Base-by-base conservation (phyloP, 2,797 vertebrate genomes). In the Pseudochirops cupreus region DNA sequence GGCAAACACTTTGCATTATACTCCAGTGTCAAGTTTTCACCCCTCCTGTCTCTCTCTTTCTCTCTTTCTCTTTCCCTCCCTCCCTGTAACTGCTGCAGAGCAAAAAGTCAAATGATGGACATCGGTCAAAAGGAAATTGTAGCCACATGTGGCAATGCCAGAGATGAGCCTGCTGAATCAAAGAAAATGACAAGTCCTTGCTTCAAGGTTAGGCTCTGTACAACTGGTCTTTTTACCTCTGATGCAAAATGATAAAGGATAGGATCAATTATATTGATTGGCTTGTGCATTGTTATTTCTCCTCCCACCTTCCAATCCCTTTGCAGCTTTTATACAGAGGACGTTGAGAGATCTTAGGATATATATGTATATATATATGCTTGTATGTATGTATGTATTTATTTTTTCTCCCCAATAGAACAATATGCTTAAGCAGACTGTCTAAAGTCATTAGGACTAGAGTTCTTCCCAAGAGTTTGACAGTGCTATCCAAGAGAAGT, bases 141-240 rank as follows among this genome's bases (percentile, higher is more conserved):
- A 91, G 95, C 98, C 95, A 98, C 98, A 96, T 98, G 98, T 92
- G 95, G 98, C 91, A 98, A 98, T 94, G 97, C 98, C 98, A 98
- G 97, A 93, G 98, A 98, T 96, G 96, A 96, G 96, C 98, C 98
- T 97, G 96, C 96, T n/a, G 95, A 97, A 89, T 97, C 98, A 92
- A 97, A 96, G 91, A 93, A 92, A 95, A 87, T 96, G 95, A 91
- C 97, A 94, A 97, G 67, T 95, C 95, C 97, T 98, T 74, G 59
- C 95, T 98, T 98, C 98, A 98, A 99, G 99, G 99, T 99, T 98
- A 98, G 98, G 93, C 92, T 92, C 62, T 74, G 13, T 21, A 29
- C 1, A 2, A 92, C 13, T 29, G 14, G 54, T 97, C 58, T 97
- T 95, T 97, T 39, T 67, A 97, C 93, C 50, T 93, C 52, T 94